Conservation (phyloP, 1,140 invertebrate genomes). For the Aricia agestis region DNA sequence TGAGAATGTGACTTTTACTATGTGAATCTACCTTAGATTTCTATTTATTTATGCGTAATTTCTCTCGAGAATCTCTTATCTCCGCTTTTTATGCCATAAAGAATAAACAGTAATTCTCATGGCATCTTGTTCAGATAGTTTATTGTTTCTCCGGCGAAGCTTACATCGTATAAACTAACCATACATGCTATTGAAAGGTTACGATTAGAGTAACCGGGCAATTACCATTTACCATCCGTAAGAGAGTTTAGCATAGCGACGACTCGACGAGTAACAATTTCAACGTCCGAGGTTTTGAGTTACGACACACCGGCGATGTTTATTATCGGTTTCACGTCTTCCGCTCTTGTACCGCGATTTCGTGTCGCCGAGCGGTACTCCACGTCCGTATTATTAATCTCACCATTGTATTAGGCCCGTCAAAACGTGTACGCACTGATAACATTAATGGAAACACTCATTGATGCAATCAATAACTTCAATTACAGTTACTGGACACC, state of each 20-base stretch:
- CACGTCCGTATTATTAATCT: conserved; percentile 70
- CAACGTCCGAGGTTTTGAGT: conserved; percentile 60
- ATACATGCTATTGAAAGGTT: conserved; percentile 40
- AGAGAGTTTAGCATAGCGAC: conserved; percentile 46
- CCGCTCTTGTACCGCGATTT: conserved; percentile 55
- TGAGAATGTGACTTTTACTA: too few relatives aligned
- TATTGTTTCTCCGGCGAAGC: neutral
- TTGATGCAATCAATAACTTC: conserved; percentile 62
- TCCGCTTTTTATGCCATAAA: neutral
- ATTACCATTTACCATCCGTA: conserved; percentile 59
- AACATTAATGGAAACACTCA: conserved; percentile 61
- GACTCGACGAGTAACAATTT: conserved; percentile 62
- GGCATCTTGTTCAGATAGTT: neutral
- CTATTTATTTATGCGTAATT: neutral
- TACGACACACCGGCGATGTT: conserved; percentile 60
- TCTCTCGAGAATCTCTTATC: neutral
- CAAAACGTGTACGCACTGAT: conserved; percentile 61
- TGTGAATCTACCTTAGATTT: neutral
- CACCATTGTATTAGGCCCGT: conserved; percentile 66
- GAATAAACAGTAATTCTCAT: neutral
- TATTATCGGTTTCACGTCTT: conserved; percentile 70
- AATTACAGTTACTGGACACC: conserved; percentile 53
- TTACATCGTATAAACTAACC: conserved; percentile 20
- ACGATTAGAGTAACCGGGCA: conserved; percentile 45
- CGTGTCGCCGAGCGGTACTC: conserved; percentile 60